phyloP scores from a whole-genome alignment of 2,888 invertebrate species.

The Caenorhabditis afra region DNA sequence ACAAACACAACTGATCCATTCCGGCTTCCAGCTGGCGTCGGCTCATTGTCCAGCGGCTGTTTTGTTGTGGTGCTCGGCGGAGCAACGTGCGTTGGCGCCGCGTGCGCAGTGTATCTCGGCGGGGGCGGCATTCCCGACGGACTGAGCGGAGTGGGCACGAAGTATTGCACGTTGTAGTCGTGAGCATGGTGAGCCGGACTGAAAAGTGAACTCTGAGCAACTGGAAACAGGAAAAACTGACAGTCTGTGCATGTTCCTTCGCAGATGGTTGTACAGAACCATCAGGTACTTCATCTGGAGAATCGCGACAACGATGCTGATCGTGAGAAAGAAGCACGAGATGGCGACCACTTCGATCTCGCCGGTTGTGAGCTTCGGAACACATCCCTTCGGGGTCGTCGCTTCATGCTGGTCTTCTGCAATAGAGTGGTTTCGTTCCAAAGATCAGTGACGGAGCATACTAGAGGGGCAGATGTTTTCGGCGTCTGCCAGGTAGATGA shows the following conservation, averaged over 20 bases:
- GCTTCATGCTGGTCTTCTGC: background rate
- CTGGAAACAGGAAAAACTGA: too few species aligned
- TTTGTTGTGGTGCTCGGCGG: slow-evolving; percentile 12
- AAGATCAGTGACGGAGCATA: background rate
- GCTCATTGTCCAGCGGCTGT: slow-evolving; percentile 30
- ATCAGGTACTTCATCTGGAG: slow-evolving; percentile 55
- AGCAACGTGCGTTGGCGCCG: slow-evolving; percentile 22
- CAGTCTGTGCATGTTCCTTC: slow-evolving; percentile 38
- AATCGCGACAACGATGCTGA: slow-evolving; percentile 56
- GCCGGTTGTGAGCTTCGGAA: slow-evolving; percentile 35
- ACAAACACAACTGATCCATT: slow-evolving; percentile 6
- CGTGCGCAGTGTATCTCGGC: slow-evolving; percentile 47
- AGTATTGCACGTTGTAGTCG: slow-evolving; percentile 56
- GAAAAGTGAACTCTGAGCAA: slow-evolving; percentile 22
- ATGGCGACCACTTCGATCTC: slow-evolving; percentile 53
- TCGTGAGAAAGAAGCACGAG: slow-evolving; percentile 53
- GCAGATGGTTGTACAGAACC: slow-evolving; percentile 53
- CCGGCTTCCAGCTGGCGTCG: background rate
- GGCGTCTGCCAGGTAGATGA: slow-evolving; percentile 39
- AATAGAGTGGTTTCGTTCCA: background rate
- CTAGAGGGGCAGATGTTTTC: slow-evolving; percentile 31
- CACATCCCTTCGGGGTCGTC: slow-evolving; percentile 29
- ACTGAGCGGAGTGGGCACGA: slow-evolving; percentile 57
- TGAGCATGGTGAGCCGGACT: slow-evolving; percentile 25
- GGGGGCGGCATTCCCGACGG: slow-evolving; percentile 58